Evolutionary conservation across 2,888 invertebrate genomes (phyloP).

Genomic region (Cryptus armator): DNA sequence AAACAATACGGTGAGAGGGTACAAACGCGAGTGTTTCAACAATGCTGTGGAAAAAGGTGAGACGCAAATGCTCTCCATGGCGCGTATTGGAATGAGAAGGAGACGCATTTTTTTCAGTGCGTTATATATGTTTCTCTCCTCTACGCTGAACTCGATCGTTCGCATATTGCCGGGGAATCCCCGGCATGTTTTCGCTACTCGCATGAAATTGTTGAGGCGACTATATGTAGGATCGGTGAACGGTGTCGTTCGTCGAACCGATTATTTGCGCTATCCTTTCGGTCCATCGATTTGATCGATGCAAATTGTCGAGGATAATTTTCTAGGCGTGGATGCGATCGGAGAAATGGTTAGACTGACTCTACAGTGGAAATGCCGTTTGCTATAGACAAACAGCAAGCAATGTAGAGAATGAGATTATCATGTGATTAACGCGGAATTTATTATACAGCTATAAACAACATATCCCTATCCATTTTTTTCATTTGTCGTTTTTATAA

Average conservation of each 20-base stretch:
- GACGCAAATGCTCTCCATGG: constrained; percentile 19
- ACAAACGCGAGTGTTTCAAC: neutral
- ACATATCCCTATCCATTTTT: no score
- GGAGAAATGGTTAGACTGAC: neutral
- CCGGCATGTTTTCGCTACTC: neutral
- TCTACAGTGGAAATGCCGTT: neutral
- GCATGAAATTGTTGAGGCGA: constrained; percentile 23
- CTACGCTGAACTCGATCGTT: constrained; percentile 32
- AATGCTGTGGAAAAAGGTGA: constrained; percentile 3
- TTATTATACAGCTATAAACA: no score
- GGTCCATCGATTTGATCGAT: neutral
- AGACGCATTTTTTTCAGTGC: constrained; percentile 24
- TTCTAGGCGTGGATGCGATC: neutral
- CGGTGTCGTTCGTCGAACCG: constrained; percentile 3
- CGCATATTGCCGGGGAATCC: constrained; percentile 34
- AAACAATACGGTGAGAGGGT: constrained; percentile 3
- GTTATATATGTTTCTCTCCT: constrained; percentile 37
- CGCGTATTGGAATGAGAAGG: no score
- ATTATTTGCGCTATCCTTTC: neutral
- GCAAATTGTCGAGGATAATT: neutral
- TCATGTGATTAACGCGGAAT: no score
- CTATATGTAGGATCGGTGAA: neutral
- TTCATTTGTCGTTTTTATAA: no score
- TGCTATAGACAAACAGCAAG: neutral
- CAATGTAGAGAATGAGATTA: no score